Percentiles rank a stretch among this genome's conserved stretches.
phyloP scores from a whole-genome alignment of 2,888 invertebrate genomes.

The Chromoteleia sp. region DNA sequence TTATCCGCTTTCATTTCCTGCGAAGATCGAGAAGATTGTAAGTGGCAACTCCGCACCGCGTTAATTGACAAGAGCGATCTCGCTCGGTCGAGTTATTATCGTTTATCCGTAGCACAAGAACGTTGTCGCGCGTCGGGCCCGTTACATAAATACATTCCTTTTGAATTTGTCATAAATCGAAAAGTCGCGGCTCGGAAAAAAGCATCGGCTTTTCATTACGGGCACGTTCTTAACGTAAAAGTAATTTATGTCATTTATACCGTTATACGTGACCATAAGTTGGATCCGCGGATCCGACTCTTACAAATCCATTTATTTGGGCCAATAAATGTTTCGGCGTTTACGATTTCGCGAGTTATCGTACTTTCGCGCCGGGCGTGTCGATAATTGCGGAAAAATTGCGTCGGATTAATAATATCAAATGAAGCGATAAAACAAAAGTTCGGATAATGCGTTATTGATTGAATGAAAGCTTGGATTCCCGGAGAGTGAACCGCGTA shows the following conservation, averaged over 20 bases:
- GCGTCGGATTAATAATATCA: slow-evolving; percentile 24
- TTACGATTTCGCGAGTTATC: too few species aligned
- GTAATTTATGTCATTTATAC: slow-evolving; percentile 14
- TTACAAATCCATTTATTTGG: background rate
- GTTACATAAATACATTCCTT: background rate
- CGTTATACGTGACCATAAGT: background rate
- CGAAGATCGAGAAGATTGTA: slow-evolving; percentile 43
- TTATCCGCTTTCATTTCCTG: slow-evolving; percentile 49
- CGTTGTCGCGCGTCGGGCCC: background rate
- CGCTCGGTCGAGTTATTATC: slow-evolving; percentile 64
- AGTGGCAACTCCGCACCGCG: slow-evolving; percentile 38
- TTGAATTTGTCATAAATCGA: slow-evolving; percentile 6
- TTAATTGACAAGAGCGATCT: slow-evolving; percentile 73
- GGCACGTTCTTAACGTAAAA: slow-evolving; percentile 26
- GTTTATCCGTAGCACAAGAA: slow-evolving; percentile 22
- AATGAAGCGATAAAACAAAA: slow-evolving; percentile 33
- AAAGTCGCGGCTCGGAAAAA: background rate
- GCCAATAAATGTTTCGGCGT: background rate
- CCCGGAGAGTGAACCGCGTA: slow-evolving; percentile 19
- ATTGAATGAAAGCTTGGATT: slow-evolving; percentile 46
- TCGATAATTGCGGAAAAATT: slow-evolving; percentile 26
- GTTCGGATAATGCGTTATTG: slow-evolving; percentile 45
- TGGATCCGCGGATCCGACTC: background rate
- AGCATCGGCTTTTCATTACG: slow-evolving; percentile 15
- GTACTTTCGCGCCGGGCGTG: background rate